These are phyloP conservation scores for Cactoblastis cactorum DNA, from an alignment of 2,888 invertebrate genomes.

Conservation along the genomic window DNA sequence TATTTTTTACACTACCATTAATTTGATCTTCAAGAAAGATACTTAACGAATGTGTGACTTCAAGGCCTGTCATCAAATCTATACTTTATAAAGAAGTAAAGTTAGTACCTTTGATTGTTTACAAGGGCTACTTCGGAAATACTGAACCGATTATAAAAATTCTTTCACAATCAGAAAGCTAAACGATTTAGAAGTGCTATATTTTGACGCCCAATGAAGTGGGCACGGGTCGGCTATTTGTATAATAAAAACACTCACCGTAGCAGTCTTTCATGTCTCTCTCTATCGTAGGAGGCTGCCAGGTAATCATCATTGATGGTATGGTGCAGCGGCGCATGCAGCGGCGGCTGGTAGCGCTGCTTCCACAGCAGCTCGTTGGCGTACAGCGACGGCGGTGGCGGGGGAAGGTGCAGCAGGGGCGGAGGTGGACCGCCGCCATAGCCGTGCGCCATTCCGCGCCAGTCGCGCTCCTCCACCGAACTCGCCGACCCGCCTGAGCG, in stretches of 20 bases:
- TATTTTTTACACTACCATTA: too few relatives aligned
- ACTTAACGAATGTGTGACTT: too few relatives aligned
- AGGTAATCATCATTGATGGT: slow-evolving; percentile 74
- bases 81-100: too few relatives aligned
- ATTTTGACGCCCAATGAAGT: too few relatives aligned
- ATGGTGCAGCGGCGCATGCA: slow-evolving; percentile 74
- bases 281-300: slow-evolving; percentile 80
- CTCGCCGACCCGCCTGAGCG: slow-evolving; percentile 86
- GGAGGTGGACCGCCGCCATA: slow-evolving; percentile 83
- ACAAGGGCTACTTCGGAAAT: too few relatives aligned
- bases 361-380: slow-evolving; percentile 81
- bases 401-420: slow-evolving; percentile 69
- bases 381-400: slow-evolving; percentile 74
- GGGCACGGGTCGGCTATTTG: too few relatives aligned
- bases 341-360: slow-evolving; percentile 79
- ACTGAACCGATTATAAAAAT: too few relatives aligned
- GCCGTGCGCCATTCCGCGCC: slow-evolving; percentile 86
- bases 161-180: too few relatives aligned
- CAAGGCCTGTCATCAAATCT: too few relatives aligned
- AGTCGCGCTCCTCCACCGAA: slow-evolving; percentile 87
- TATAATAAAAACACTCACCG: slow-evolving; percentile 23
- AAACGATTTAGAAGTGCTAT: too few relatives aligned
- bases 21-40: too few relatives aligned
- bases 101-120: too few relatives aligned
- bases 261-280: slow-evolving; percentile 83